phyloP scores from a whole-genome alignment of 2,888 invertebrate species.

The Drosophila seclusa region DNA sequence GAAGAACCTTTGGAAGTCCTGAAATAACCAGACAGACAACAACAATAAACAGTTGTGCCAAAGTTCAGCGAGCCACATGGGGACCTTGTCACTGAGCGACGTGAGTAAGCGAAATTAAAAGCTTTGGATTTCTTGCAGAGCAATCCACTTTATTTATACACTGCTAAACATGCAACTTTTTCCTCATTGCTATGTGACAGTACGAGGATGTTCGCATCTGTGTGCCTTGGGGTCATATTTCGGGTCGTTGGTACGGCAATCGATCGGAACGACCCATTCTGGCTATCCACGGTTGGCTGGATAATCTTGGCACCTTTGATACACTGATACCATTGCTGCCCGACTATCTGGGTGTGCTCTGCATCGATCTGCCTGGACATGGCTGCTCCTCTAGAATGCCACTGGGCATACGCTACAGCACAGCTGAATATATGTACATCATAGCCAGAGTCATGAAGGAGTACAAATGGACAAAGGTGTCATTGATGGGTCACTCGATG shows the following conservation, averaged over 20 bases:
- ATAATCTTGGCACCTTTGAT: conserved; percentile 91
- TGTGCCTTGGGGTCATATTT: conserved; percentile 89
- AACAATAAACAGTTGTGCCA: background rate
- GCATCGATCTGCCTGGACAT: conserved; percentile 89
- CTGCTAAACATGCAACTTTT: background rate
- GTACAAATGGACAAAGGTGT: conserved; percentile 89
- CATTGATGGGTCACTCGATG: conserved; percentile 89
- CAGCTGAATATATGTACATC: conserved; percentile 74
- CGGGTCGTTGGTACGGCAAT: conserved; percentile 89
- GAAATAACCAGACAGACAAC: background rate
- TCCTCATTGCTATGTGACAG: conserved; percentile 50
- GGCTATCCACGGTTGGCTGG: conserved; percentile 91
- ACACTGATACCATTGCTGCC: conserved; percentile 87
- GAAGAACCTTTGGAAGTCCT: conserved; percentile 25
- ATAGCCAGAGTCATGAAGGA: conserved; percentile 87
- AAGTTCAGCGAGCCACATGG: conserved; percentile 32
- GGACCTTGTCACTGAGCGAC: conserved; percentile 47
- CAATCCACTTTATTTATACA: conserved; percentile 37
- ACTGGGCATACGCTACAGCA: conserved; percentile 85
- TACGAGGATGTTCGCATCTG: conserved; percentile 88
- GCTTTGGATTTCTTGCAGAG: background rate
- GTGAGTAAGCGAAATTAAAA: conserved; percentile 34
- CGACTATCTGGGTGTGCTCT: conserved; percentile 85
- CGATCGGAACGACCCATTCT: conserved; percentile 88
- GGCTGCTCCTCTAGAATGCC: conserved; percentile 89